Evolutionary conservation across 2,113 vertebrate species (phyloP).

Genomic region (Hippocampus comes): DNA sequence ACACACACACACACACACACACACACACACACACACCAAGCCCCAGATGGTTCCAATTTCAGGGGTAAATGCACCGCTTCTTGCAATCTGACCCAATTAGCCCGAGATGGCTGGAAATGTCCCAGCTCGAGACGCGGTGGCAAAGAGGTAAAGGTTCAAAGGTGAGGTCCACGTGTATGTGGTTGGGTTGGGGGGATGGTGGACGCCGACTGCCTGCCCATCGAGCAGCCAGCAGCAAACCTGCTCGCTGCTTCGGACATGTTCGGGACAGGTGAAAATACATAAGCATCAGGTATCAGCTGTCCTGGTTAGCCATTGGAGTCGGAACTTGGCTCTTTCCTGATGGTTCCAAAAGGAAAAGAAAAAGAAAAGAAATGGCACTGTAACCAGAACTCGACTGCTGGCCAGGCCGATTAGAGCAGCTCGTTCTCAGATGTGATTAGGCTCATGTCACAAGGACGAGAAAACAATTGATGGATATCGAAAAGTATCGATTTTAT

Average conservation of each 20-base stretch:
- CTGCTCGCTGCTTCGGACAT: constrained; percentile 12
- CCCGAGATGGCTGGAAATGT: constrained; percentile 58
- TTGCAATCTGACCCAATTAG: constrained; percentile 71
- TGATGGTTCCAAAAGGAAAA: no score
- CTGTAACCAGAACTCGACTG: no score
- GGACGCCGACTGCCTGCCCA: constrained; percentile 23
- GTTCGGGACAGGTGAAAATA: constrained; percentile 43
- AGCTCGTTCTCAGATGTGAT: no score
- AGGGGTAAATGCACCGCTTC: constrained; percentile 56
- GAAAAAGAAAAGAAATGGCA: no score
- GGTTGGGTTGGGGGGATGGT: constrained; percentile 9
- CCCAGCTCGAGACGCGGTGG: constrained; percentile 44
- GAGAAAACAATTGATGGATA: no score
- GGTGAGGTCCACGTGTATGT: constrained; percentile 29
- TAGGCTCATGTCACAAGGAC: no score
- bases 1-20: constrained; percentile 17
- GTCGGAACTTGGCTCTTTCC: constrained; percentile 34
- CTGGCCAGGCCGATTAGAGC: no score
- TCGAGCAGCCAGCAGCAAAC: background rate
- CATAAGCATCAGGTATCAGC: constrained; percentile 16
- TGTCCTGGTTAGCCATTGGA: constrained; percentile 2
- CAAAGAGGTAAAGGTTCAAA: constrained; percentile 59
- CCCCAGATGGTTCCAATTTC: constrained; percentile 74
- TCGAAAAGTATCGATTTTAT: no score
- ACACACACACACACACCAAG: constrained; percentile 9